Base-by-base conservation (phyloP, 2,113 vertebrate species). In the Parotia lawesii region DNA sequence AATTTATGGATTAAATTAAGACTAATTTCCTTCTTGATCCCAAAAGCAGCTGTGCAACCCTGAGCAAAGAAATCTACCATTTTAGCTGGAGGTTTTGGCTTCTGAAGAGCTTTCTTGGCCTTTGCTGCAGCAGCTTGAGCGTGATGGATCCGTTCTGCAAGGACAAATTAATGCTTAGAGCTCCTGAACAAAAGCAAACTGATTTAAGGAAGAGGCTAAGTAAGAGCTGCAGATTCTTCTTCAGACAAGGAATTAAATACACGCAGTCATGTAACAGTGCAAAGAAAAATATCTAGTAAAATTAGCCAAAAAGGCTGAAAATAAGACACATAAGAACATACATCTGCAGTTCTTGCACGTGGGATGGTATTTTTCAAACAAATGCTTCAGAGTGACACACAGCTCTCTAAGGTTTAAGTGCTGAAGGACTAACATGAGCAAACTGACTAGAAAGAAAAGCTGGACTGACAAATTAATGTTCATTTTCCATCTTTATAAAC, bases 111-210 rank as follows among this genome's bases (percentile, higher is more conserved):
- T 96, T 99, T 99, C 90, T 98, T 98, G 82, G 99, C 99, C 96
- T 99, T 99, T 38, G 99, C 99, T 37, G 99, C 99, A 72, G 99
- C 99, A 71, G 99, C 99, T 76, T 99, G 99, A 69, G 99, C 99
- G 53, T 99, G 99, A 91, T 99, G 99, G 76, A 99, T 99, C 85
- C 99, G 97, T 97, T 99, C 99, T 99, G 97, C 31, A 94, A 92
- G 95, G 7, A 90, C 35, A 65, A 84, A 71, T 38, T 18, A 57
- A 29, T 4, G 13, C 42, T 64, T 40, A 54, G 66, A 77, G 28
- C 28, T 80, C 56, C 97, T 94, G 93, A 99, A 98, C 97, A 74
- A 97, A 97, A 51, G 64, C 25, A 82, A 45, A 85, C 12, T 1
- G 7, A 61, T 5, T 60, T 21, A 67, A 69, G 21, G 54, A n/a